These are phyloP conservation scores for Cynaeus angustus DNA, from an alignment of 2,888 invertebrate genomes.

Conservation along the genomic window DNA sequence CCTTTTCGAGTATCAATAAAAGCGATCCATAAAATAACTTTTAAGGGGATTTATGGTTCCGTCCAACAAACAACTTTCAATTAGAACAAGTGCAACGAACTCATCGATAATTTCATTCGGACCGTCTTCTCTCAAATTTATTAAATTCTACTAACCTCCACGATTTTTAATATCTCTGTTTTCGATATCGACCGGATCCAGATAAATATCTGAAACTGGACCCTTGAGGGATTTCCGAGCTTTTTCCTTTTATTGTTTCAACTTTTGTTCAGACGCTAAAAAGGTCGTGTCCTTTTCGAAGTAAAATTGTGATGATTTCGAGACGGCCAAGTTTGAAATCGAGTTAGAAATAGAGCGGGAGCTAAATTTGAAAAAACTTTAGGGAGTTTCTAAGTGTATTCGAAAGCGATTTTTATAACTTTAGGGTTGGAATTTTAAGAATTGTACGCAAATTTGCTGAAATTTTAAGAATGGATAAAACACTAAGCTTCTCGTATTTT, in stretches of 20 bases:
- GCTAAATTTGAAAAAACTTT: no score
- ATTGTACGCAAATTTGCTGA: no score
- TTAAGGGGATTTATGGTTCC: slow-evolving; percentile 11
- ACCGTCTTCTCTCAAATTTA: slow-evolving; percentile 14
- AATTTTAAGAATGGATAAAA: no score
- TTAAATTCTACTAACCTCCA: slow-evolving; percentile 1
- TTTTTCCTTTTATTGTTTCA: slow-evolving; percentile 23
- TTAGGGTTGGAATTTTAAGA: no score
- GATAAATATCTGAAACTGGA: slow-evolving; percentile 21
- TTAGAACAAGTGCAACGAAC: not conserved
- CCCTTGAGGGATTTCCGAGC: slow-evolving; percentile 8
- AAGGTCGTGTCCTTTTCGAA: slow-evolving; percentile 7
- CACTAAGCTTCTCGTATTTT: no score
- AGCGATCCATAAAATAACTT: slow-evolving; percentile 23
- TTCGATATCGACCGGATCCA: slow-evolving; percentile 16
- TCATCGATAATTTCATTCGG: not conserved
- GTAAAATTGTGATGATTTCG: not conserved
- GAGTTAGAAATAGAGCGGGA: not conserved
- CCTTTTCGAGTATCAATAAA: slow-evolving; percentile 32
- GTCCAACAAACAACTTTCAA: slow-evolving; percentile 1
- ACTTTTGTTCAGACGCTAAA: slow-evolving; percentile 15
- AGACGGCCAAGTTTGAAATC: not conserved
- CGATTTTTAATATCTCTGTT: slow-evolving; percentile 8
- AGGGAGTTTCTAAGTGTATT: no score
- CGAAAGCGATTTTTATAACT: no score